A percentile compares a stretch with the other conserved stretches of the same genome.
Evolutionary conservation across 2,797 vertebrate species (phyloP).

Genomic region (Hozukius guyotensis): DNA sequence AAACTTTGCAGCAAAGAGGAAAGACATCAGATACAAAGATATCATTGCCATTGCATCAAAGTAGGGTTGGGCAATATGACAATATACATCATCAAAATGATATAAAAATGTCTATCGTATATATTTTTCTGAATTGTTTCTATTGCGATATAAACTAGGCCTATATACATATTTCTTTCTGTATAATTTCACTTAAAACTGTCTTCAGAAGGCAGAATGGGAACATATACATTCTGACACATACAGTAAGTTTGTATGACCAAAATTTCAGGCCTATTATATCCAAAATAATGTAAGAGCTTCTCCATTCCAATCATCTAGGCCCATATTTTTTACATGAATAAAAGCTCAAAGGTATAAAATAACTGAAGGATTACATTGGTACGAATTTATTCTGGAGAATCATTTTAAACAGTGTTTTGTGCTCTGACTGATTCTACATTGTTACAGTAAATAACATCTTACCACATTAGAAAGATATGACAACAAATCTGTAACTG

Average conservation of each 20-base stretch:
- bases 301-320: background rate
- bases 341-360: background rate
- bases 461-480: background rate
- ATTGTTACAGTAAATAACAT: background rate
- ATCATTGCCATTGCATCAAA: background rate
- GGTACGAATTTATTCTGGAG: background rate
- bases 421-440: background rate
- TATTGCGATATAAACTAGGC: too few relatives aligned
- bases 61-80: background rate
- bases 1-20: background rate
- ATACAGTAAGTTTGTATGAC: background rate
- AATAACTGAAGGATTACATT: background rate
- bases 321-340: background rate
- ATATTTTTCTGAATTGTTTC: too few relatives aligned
- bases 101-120: too few relatives aligned
- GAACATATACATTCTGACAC: background rate
- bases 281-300: background rate
- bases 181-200: too few relatives aligned
- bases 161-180: too few relatives aligned
- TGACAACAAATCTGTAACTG: constrained; percentile 2
- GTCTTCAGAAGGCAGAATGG: constrained; percentile 7
- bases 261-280: background rate
- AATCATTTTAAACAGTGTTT: background rate
- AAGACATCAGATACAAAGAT: background rate
- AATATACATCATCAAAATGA: too few relatives aligned